These are phyloP conservation scores for Agelastica alni DNA, from an alignment of 2,888 invertebrate species.

Conservation along the genomic window DNA sequence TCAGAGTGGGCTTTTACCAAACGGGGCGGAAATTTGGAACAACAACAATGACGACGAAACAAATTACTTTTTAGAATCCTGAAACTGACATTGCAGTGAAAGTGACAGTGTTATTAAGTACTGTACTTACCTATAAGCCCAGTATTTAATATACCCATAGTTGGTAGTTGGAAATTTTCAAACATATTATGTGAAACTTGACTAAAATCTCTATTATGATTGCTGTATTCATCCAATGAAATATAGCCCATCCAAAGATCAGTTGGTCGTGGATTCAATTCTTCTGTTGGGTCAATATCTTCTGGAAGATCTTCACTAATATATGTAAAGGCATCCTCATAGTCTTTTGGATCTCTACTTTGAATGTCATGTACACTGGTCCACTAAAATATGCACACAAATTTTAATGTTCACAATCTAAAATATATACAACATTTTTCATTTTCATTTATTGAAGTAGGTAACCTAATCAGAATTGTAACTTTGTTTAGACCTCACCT, in stretches of 20 bases:
- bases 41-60: too few relatives aligned
- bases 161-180: slow-evolving; percentile 39
- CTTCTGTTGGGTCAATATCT: slow-evolving; percentile 37
- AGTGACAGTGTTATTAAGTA: too few relatives aligned
- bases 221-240: slow-evolving; percentile 47
- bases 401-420: too few relatives aligned
- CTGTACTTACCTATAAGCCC: slow-evolving; percentile 49
- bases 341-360: slow-evolving; percentile 60
- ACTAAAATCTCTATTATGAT: slow-evolving; percentile 35
- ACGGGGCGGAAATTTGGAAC: too few relatives aligned
- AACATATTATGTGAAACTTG: slow-evolving; percentile 34
- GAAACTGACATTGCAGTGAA: too few relatives aligned
- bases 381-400: slow-evolving; percentile 64
- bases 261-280: slow-evolving; percentile 43
- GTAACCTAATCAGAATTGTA: neutral
- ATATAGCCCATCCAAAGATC: slow-evolving; percentile 56
- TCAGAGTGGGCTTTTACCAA: too few relatives aligned
- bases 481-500: slow-evolving; percentile 63
- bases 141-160: slow-evolving; percentile 52
- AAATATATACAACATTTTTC: too few relatives aligned
- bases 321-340: slow-evolving; percentile 50
- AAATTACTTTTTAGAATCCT: too few relatives aligned
- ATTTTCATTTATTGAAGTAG: too few relatives aligned
- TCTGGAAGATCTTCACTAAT: slow-evolving; percentile 41
- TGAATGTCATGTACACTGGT: slow-evolving; percentile 94